Evolutionary conservation across 2,888 invertebrate genomes (phyloP).

Genomic region (Labia minor): DNA sequence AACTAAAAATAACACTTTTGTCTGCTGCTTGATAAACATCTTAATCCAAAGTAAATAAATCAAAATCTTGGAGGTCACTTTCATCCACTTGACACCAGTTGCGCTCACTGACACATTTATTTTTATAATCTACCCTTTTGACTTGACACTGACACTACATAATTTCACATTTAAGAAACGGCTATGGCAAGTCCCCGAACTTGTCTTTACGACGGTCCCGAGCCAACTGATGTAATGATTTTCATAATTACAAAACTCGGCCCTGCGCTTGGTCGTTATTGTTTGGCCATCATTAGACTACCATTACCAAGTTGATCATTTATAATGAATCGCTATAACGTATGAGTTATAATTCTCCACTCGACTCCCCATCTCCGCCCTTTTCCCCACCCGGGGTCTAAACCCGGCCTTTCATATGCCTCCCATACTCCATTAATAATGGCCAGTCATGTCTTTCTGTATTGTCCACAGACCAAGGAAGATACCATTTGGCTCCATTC

Average conservation of each 20-base stretch:
- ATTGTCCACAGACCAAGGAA: too few species aligned
- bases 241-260: constrained; percentile 13
- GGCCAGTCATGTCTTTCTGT: too few species aligned
- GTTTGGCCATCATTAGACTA: constrained; percentile 7
- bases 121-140: background rate
- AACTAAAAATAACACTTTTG: too few species aligned
- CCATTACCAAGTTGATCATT: background rate
- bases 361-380: too few species aligned
- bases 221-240: constrained; percentile 2
- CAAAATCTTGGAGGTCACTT: background rate
- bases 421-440: too few species aligned
- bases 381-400: too few species aligned
- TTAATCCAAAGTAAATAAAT: too few species aligned
- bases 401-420: too few species aligned
- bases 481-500: too few species aligned
- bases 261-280: background rate
- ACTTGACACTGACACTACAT: background rate
- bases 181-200: background rate
- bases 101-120: too few species aligned
- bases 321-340: background rate
- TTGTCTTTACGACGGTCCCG: background rate
- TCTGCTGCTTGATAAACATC: too few species aligned
- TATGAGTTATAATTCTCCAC: background rate
- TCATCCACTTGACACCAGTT: background rate
- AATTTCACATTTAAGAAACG: background rate